phyloP scores from a whole-genome alignment of 1,140 invertebrate genomes.

The Drosophila burlai region DNA sequence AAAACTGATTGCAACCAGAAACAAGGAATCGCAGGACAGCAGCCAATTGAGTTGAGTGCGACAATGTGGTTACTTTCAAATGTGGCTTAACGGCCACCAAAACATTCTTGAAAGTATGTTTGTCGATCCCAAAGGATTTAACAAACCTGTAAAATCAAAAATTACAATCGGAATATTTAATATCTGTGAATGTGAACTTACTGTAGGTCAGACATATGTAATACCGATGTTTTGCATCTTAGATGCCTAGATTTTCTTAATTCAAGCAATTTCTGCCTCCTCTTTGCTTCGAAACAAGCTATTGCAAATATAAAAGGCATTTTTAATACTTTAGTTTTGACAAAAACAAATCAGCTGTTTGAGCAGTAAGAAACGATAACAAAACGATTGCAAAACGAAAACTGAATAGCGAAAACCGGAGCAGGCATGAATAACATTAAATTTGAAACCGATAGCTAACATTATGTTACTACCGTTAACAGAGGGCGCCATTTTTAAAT shows the following conservation, averaged over 20 bases:
- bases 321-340: not conserved
- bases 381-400: no score
- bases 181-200: not conserved
- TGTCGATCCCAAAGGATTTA: not conserved
- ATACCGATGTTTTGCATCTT: not conserved
- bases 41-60: not conserved
- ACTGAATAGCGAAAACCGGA: no score
- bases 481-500: slow-evolving; percentile 2
- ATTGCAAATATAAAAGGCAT: not conserved
- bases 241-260: slow-evolving; percentile 2
- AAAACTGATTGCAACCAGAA: not conserved
- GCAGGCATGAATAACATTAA: no score
- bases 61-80: not conserved
- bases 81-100: not conserved
- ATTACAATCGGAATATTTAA: not conserved
- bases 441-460: not conserved
- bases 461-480: not conserved
- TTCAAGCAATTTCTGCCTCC: not conserved
- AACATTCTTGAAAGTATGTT: not conserved
- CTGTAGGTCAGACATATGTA: not conserved
- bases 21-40: not conserved
- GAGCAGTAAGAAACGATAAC: no score
- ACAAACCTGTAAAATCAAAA: not conserved
- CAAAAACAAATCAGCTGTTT: no score
- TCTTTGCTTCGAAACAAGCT: not conserved